Percentiles rank a stretch among this genome's conserved stretches.
These are phyloP conservation scores for Dicrostonyx torquatus DNA, from an alignment of 2,797 vertebrate species.

Conservation along the genomic window DNA sequence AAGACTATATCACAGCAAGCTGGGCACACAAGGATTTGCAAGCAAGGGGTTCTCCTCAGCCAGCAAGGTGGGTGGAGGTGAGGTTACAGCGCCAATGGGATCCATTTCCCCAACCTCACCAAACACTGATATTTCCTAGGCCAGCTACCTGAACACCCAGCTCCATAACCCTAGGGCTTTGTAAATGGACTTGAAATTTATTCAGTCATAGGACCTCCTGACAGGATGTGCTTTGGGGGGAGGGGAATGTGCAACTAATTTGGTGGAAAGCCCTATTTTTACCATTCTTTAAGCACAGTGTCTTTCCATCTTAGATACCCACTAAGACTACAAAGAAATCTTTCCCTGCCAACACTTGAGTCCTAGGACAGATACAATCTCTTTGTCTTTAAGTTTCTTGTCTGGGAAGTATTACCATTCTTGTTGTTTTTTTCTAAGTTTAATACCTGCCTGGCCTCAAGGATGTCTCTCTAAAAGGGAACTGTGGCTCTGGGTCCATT, in stretches of 20 bases:
- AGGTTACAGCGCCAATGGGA: background rate
- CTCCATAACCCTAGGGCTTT: background rate
- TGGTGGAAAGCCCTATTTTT: background rate
- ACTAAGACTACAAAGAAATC: constrained; percentile 18
- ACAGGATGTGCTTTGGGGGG: background rate
- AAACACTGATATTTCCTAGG: background rate
- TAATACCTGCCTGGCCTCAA: background rate
- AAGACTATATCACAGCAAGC: constrained; percentile 79
- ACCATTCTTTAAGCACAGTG: background rate
- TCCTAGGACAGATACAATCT: background rate
- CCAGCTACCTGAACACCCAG: background rate
- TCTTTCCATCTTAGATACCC: background rate
- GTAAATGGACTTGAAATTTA: background rate
- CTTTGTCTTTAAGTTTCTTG: background rate
- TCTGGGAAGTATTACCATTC: background rate
- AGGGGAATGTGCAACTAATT: background rate
- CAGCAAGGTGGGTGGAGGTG: constrained; percentile 60
- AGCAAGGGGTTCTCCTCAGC: constrained; percentile 68
- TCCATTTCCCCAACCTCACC: background rate
- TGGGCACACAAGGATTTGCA: constrained; percentile 63
- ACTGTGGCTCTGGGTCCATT: background rate
- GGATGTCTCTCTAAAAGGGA: background rate
- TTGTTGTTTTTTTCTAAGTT: background rate
- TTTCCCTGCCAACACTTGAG: background rate
- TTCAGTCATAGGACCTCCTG: background rate